These are phyloP conservation scores for Leptinotarsa haldemani DNA, from an alignment of 2,888 invertebrate species.

Conservation along the genomic window DNA sequence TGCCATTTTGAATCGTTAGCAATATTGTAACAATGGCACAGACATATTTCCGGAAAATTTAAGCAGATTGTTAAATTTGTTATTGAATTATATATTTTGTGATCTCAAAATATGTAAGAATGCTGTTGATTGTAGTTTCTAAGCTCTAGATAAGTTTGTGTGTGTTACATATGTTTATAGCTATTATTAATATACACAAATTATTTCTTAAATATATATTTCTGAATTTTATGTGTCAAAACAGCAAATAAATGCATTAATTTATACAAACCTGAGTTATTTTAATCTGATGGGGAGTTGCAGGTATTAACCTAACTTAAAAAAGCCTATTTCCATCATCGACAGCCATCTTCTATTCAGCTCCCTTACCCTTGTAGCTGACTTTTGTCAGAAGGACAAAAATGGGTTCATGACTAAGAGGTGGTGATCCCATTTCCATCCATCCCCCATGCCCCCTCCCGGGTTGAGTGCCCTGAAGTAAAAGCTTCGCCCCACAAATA, in stretches of 20 bases:
- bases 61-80: constrained; percentile 63
- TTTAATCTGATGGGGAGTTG: neutral
- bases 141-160: constrained; percentile 61
- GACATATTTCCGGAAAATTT: constrained; percentile 46
- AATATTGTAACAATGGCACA: constrained; percentile 44
- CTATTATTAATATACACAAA: constrained; percentile 64
- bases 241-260: constrained; percentile 64
- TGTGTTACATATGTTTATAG: constrained; percentile 61
- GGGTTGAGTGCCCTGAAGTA: too few species aligned
- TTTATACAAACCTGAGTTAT: constrained; percentile 55
- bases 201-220: constrained; percentile 65
- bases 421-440: too few species aligned
- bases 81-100: constrained; percentile 66
- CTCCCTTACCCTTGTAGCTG: too few species aligned
- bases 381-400: too few species aligned
- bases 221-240: constrained; percentile 67
- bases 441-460: too few species aligned
- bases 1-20: constrained; percentile 55
- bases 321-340: too few species aligned
- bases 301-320: too few species aligned
- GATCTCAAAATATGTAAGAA: constrained; percentile 66
- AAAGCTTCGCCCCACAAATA: too few species aligned
- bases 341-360: too few species aligned
- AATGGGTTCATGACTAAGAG: too few species aligned
- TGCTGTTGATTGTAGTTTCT: constrained; percentile 62